Evolutionary conservation across 2,888 invertebrate genomes (phyloP).

Genomic region (Eupithecia vulgata): DNA sequence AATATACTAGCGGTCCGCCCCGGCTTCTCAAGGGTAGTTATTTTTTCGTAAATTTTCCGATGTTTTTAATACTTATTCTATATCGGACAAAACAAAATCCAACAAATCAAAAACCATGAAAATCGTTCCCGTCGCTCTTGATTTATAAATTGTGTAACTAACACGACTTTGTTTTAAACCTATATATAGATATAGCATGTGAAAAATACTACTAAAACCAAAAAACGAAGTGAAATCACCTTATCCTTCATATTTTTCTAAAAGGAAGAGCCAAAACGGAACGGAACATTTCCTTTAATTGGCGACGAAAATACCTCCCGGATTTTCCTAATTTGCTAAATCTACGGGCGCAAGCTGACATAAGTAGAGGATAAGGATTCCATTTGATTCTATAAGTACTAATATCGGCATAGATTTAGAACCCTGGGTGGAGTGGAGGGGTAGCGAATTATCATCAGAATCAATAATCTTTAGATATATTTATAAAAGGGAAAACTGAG

Average conservation of each 20-base stretch:
- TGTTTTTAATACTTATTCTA: too few species aligned
- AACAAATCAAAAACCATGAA: too few species aligned
- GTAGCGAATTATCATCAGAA: not conserved
- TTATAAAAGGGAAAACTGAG: too few species aligned
- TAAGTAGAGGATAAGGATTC: slow-evolving; percentile 7
- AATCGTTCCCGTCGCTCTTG: too few species aligned
- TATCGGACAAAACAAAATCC: too few species aligned
- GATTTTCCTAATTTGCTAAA: slow-evolving; percentile 31
- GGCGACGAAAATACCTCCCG: slow-evolving; percentile 20
- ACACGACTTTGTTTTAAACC: too few species aligned
- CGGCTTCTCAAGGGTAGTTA: too few species aligned
- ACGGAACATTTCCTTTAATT: slow-evolving; percentile 30
- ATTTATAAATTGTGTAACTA: too few species aligned
- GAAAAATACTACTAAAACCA: not conserved
- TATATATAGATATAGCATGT: too few species aligned
- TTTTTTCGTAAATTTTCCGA: too few species aligned
- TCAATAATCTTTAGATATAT: slow-evolving; percentile 2
- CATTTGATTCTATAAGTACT: slow-evolving; percentile 1
- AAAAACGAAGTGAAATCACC: not conserved
- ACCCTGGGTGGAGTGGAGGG: not conserved
- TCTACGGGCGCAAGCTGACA: not conserved
- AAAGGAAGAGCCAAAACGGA: slow-evolving; percentile 11
- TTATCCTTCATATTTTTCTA: not conserved
- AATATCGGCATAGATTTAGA: slow-evolving; percentile 10
- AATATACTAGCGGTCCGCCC: too few species aligned